Evolutionary conservation across 2,113 vertebrate species (phyloP).

Genomic region (Ailurus styani): DNA sequence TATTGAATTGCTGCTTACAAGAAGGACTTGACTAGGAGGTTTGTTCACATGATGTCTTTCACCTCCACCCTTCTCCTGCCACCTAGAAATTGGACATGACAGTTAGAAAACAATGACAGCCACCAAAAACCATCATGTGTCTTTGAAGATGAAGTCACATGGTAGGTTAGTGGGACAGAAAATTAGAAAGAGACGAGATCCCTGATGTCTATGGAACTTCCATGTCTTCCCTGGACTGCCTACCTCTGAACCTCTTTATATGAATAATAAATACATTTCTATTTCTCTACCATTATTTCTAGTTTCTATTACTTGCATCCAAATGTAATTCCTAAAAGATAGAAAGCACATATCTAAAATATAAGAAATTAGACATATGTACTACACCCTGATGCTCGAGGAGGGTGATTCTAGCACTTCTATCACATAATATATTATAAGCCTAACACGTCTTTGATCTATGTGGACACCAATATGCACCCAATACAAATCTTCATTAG

Average conservation of each 20-base stretch:
- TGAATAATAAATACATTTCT: neutral
- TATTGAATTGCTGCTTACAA: neutral
- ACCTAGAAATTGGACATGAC: neutral
- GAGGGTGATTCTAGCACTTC: neutral
- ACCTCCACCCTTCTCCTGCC: neutral
- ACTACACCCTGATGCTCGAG: neutral
- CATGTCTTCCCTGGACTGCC: neutral
- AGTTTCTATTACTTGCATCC: neutral
- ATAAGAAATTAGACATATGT: neutral
- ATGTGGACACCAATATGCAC: neutral
- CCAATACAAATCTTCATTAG: neutral
- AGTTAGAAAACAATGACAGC: neutral
- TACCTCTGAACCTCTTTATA: neutral
- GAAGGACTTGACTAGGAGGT: neutral
- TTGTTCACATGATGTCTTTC: neutral
- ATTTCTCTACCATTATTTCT: neutral
- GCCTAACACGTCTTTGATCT: neutral
- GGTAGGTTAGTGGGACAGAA: neutral
- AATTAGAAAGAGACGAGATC: neutral
- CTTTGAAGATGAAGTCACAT: neutral
- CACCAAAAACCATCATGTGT: neutral
- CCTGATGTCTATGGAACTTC: neutral
- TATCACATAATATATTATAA: neutral
- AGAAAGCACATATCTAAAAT: neutral
- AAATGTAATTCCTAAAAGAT: neutral